These are phyloP conservation scores for Cydia fagiglandana DNA, from an alignment of 1,140 invertebrate species.

Conservation along the genomic window DNA sequence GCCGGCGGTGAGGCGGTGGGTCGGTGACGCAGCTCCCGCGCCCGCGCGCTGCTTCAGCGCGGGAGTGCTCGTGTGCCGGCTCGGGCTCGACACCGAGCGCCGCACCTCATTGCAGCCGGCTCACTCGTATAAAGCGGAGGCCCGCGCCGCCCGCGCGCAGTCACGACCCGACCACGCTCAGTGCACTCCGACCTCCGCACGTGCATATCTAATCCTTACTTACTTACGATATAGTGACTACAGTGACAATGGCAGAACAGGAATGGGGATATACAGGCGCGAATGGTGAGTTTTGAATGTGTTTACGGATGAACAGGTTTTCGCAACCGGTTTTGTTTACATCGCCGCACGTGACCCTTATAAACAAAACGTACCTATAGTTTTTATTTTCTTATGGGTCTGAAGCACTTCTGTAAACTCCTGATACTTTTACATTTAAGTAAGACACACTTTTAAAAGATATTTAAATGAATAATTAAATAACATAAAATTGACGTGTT, in stretches of 20 bases:
- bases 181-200: slow-evolving; percentile 62
- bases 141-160: slow-evolving; percentile 67
- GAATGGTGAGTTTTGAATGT: slow-evolving; percentile 68
- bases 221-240: slow-evolving; percentile 45
- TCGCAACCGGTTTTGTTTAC: slow-evolving; percentile 75
- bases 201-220: slow-evolving; percentile 36
- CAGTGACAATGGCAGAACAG: slow-evolving; percentile 59
- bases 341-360: slow-evolving; percentile 65
- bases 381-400: background rate
- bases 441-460: background rate
- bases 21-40: slow-evolving; percentile 39
- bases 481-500: background rate
- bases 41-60: slow-evolving; percentile 41
- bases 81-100: slow-evolving; percentile 40
- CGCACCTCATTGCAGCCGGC: slow-evolving; percentile 39
- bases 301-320: slow-evolving; percentile 42
- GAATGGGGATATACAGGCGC: slow-evolving; percentile 77
- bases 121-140: slow-evolving; percentile 59
- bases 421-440: background rate
- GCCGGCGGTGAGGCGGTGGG: slow-evolving; percentile 43
- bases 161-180: slow-evolving; percentile 62
- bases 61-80: slow-evolving; percentile 38
- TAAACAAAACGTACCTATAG: slow-evolving; percentile 45
- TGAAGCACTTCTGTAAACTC: background rate
- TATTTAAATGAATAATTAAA: background rate